These are phyloP conservation scores for Syngnathoides biaculeatus DNA, from an alignment of 2,113 vertebrate species.

Conservation along the genomic window DNA sequence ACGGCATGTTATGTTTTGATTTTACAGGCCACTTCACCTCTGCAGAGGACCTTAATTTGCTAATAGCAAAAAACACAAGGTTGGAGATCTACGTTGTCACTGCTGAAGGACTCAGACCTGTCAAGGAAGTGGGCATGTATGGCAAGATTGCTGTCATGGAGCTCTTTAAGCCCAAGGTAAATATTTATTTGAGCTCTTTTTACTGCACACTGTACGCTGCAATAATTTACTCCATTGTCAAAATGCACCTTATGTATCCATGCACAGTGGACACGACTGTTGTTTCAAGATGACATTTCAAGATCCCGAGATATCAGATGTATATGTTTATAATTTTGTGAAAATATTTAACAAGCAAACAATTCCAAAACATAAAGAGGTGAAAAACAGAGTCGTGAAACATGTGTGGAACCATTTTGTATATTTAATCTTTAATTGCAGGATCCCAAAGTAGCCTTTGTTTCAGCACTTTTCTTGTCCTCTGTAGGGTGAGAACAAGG, in stretches of 20 bases:
- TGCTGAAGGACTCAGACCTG: constrained; percentile 91
- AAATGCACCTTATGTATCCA: not conserved
- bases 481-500: constrained; percentile 91
- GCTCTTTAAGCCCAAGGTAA: constrained; percentile 94
- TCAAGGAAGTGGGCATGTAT: constrained; percentile 98
- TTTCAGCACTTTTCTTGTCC: constrained; percentile 9
- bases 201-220: not conserved
- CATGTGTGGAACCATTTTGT: no score
- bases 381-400: not conserved
- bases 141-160: constrained; percentile 97
- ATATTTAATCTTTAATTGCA: not conserved
- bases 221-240: not conserved
- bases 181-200: constrained; percentile 3
- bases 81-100: constrained; percentile 98
- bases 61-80: constrained; percentile 96
- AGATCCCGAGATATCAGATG: not conserved
- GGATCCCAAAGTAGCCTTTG: no score
- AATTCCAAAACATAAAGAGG: not conserved
- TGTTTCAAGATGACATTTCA: not conserved
- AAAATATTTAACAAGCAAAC: not conserved
- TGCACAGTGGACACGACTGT: not conserved
- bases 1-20: not conserved
- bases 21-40: constrained; percentile 93
- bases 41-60: constrained; percentile 90
- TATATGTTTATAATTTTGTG: not conserved